These are phyloP conservation scores for Drosophila leonis DNA, from an alignment of 2,888 invertebrate species.

Conservation along the genomic window DNA sequence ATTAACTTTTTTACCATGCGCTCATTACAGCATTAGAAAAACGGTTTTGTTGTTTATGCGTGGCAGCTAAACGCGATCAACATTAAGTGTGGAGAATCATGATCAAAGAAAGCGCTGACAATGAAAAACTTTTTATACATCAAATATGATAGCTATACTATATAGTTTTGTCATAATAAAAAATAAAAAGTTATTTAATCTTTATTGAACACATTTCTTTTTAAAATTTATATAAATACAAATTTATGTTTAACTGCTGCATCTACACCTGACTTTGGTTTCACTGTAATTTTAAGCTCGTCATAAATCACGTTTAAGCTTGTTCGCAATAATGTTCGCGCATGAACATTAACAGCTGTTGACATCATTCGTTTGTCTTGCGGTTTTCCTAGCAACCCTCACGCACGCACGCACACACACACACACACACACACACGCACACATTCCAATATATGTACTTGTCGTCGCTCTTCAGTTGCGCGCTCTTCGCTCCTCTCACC, in stretches of 20 bases:
- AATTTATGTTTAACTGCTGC: too few species aligned
- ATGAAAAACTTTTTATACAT: not conserved
- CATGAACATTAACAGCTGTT: conserved; percentile 55
- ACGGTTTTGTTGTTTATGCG: conserved; percentile 45
- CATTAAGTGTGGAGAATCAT: not conserved
- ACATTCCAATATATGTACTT: conserved; percentile 44
- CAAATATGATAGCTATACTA: too few species aligned
- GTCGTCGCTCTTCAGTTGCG: conserved; percentile 24
- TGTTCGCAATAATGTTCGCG: conserved; percentile 42
- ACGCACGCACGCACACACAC: conserved; percentile 2
- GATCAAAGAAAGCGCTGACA: not conserved
- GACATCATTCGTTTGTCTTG: conserved; percentile 55
- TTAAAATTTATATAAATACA: not conserved
- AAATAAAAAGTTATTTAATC: too few species aligned
- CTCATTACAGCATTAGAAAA: conserved; percentile 48
- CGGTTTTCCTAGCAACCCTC: conserved; percentile 40
- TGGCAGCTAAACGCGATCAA: conserved; percentile 33
- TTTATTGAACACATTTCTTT: not conserved
- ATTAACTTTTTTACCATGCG: conserved; percentile 66
- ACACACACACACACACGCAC: conserved; percentile 11
- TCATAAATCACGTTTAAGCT: conserved; percentile 17
- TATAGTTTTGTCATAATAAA: too few species aligned
- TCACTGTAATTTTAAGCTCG: conserved; percentile 1
- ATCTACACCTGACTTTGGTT: not conserved
- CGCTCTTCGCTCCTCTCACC: not conserved